Percentiles rank a stretch among this genome's conserved stretches.
Conservation (phyloP, 2,113 vertebrate species). For the Struthio camelus region DNA sequence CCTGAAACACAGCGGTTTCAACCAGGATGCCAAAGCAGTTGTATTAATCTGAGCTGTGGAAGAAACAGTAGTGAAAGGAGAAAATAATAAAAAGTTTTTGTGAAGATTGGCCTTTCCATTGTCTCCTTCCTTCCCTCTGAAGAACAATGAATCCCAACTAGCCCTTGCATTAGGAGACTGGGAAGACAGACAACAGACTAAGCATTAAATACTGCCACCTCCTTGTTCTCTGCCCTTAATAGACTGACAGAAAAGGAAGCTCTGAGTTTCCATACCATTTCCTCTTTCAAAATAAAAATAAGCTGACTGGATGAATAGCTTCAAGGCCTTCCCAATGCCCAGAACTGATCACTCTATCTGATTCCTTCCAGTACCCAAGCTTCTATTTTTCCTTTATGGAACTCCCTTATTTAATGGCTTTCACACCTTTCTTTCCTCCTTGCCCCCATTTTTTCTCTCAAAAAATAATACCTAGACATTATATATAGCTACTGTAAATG, state of each 20-base stretch:
- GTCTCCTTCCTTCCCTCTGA: neutral
- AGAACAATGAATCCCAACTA: neutral
- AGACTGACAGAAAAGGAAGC: neutral
- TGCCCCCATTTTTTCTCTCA: neutral
- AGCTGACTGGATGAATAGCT: neutral
- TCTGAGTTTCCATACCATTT: neutral
- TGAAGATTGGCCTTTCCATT: neutral
- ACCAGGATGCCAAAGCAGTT: slow-evolving; percentile 17
- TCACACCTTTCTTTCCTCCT: neutral
- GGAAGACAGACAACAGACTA: neutral
- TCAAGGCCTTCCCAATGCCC: neutral
- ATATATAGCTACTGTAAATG: neutral
- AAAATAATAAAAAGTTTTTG: slow-evolving; percentile 14
- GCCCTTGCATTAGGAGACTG: neutral
- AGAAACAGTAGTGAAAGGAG: neutral
- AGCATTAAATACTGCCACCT: neutral
- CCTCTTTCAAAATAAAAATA: slow-evolving; percentile 15
- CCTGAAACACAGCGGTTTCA: slow-evolving; percentile 37
- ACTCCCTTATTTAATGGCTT: neutral
- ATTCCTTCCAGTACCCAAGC: neutral
- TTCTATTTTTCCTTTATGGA: neutral
- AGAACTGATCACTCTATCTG: neutral
- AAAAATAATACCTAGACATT: rapidly evolving
- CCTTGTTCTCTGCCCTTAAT: neutral
- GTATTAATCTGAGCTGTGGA: slow-evolving; percentile 18